Evolutionary conservation across 1,140 invertebrate species (phyloP).

Genomic region (Oryctes rhinoceros): DNA sequence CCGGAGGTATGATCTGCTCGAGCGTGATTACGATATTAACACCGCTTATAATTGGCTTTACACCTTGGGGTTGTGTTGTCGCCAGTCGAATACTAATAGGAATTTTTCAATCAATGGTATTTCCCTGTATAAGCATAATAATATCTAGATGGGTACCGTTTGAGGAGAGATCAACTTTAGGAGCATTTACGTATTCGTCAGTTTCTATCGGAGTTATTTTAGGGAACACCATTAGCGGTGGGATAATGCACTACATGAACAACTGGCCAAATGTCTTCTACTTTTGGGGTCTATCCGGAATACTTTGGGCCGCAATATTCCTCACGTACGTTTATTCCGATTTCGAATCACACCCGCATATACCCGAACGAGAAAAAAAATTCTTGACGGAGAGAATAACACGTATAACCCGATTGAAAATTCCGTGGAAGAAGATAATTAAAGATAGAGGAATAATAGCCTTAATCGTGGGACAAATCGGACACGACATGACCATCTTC

Average conservation of each 20-base stretch:
- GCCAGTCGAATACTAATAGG: constrained; percentile 6
- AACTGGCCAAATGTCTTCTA: constrained; percentile 32
- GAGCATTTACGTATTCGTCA: constrained; percentile 12
- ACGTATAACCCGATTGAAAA: not conserved
- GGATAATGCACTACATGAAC: not conserved
- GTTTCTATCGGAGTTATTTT: constrained; percentile 18
- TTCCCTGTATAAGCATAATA: constrained; percentile 33
- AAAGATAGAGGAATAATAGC: constrained; percentile 3
- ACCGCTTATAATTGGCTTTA: not conserved
- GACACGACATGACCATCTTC: constrained; percentile 9
- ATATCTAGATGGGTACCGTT: constrained; percentile 39
- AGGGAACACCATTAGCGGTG: constrained; percentile 19
- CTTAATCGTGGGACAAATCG: not conserved
- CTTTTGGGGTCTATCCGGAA: not conserved
- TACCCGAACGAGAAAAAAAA: not conserved
- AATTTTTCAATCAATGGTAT: constrained; percentile 30
- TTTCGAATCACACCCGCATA: not conserved
- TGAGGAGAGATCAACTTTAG: constrained; percentile 15
- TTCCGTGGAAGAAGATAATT: not conserved
- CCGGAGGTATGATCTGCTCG: not conserved
- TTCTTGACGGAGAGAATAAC: not conserved
- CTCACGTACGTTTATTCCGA: constrained; percentile 11
- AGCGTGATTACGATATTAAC: constrained; percentile 11
- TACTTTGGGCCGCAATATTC: not conserved
- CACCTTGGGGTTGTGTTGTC: not conserved